Evolutionary conservation across 30 jellyfish, hydroid and myxozoan species (phyloP).

Genomic region (Turritopsis rubra): DNA sequence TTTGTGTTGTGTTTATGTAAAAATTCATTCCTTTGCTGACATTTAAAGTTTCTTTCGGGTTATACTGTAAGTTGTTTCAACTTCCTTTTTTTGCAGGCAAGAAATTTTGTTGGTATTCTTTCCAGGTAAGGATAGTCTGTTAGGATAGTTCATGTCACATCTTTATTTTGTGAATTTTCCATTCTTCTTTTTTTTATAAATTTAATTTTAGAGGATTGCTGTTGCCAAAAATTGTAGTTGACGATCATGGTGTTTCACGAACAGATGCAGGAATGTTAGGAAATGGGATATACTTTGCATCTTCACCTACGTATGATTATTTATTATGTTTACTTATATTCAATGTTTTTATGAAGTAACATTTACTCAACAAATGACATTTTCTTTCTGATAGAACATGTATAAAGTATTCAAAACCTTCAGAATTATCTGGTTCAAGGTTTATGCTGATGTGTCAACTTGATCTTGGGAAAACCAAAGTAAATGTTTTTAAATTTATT

Average conservation of each 20-base stretch:
- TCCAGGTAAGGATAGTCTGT: conserved; percentile 42
- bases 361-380: background rate
- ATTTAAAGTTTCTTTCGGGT: too few relatives aligned
- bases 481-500: too few relatives aligned
- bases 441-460: conserved; percentile 65
- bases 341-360: background rate
- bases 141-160: too few relatives aligned
- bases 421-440: conserved; percentile 48
- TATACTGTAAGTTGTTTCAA: too few relatives aligned
- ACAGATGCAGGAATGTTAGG: conserved; percentile 97
- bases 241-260: conserved; percentile 82
- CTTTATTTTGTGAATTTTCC: background rate
- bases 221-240: conserved; percentile 82
- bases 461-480: conserved; percentile 72
- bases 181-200: background rate
- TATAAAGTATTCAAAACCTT: conserved; percentile 59
- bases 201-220: conserved; percentile 58
- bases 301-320: conserved; percentile 57
- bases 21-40: too few relatives aligned
- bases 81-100: conserved; percentile 28
- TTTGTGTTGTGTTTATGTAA: too few relatives aligned
- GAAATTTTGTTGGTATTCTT: conserved; percentile 80
- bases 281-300: conserved; percentile 82
- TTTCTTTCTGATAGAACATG: conserved; percentile 41
- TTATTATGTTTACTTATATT: background rate